Percentiles rank a stretch among this genome's conserved stretches.
Conservation (phyloP, 23 tunicate genomes). For the Ciona savignyi region DNA sequence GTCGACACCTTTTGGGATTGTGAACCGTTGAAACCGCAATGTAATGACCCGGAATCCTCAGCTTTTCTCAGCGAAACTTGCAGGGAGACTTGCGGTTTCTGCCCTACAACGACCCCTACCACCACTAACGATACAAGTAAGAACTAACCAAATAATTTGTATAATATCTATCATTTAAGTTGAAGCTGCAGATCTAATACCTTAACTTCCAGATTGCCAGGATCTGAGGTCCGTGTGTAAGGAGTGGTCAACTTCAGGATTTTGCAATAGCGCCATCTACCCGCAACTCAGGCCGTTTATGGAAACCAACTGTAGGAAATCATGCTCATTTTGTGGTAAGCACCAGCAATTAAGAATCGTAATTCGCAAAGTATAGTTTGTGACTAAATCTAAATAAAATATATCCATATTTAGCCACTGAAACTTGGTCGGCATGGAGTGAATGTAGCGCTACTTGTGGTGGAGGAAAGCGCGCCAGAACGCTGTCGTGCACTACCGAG, state of each 20-base stretch:
- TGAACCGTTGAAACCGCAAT: slow-evolving; percentile 13
- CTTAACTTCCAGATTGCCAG: slow-evolving; percentile 9
- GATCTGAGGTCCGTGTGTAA: slow-evolving; percentile 20
- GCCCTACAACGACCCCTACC: slow-evolving; percentile 6
- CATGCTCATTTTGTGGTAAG: slow-evolving; percentile 47
- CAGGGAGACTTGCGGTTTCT: slow-evolving; percentile 68
- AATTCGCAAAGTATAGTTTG: too few species aligned
- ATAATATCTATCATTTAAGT: too few species aligned
- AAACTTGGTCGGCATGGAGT: slow-evolving; percentile 33
- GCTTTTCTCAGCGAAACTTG: slow-evolving; percentile 32
- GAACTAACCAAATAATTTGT: background rate
- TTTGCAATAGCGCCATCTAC: slow-evolving; percentile 41
- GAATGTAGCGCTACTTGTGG: slow-evolving; percentile 23
- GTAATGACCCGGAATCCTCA: slow-evolving; percentile 18
- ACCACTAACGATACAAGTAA: background rate
- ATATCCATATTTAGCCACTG: slow-evolving; percentile 5
- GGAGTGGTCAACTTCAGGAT: slow-evolving; percentile 35
- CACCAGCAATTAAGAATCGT: background rate
- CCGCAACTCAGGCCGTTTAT: slow-evolving; percentile 36
- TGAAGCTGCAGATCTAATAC: too few species aligned
- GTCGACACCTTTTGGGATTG: slow-evolving; percentile 66
- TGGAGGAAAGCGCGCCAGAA: slow-evolving; percentile 19
- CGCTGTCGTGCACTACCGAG: background rate
- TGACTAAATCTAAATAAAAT: background rate
- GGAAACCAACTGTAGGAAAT: slow-evolving; percentile 27